phyloP scores from a whole-genome alignment of 1,140 invertebrate species.

The Danaus melanippus region DNA sequence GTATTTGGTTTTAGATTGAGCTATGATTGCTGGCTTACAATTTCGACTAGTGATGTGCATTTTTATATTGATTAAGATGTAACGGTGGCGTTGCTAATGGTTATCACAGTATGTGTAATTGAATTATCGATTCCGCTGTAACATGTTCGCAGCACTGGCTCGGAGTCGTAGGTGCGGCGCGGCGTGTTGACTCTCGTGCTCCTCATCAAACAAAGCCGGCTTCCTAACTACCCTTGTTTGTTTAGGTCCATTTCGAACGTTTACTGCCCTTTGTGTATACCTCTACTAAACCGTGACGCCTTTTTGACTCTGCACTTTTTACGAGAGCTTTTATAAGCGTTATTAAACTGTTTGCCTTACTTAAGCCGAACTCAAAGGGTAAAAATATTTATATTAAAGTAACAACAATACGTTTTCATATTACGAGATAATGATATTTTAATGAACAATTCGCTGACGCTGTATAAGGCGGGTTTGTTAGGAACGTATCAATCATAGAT shows the following conservation, averaged over 20 bases:
- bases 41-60: too few species aligned
- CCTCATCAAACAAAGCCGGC: constrained; percentile 66
- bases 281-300: constrained; percentile 59
- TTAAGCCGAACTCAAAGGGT: too few species aligned
- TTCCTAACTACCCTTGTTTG: constrained; percentile 69
- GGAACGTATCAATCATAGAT: too few species aligned
- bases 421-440: too few species aligned
- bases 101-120: constrained; percentile 7
- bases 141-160: constrained; percentile 13
- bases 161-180: constrained; percentile 22
- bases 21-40: too few species aligned
- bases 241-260: constrained; percentile 66
- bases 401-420: too few species aligned
- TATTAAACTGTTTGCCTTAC: constrained; percentile 43
- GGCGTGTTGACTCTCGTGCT: constrained; percentile 62
- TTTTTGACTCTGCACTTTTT: constrained; percentile 70
- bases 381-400: too few species aligned
- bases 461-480: constrained; percentile 19
- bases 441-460: constrained; percentile 42
- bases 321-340: constrained; percentile 56
- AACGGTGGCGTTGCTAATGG: too few species aligned
- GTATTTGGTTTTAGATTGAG: too few species aligned
- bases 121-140: constrained; percentile 17
- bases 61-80: too few species aligned
- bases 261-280: constrained; percentile 64